Percentiles rank a stretch among this genome's conserved stretches.
Evolutionary conservation across 2,797 vertebrate genomes (phyloP).

Genomic region (Echiichthys vipera): DNA sequence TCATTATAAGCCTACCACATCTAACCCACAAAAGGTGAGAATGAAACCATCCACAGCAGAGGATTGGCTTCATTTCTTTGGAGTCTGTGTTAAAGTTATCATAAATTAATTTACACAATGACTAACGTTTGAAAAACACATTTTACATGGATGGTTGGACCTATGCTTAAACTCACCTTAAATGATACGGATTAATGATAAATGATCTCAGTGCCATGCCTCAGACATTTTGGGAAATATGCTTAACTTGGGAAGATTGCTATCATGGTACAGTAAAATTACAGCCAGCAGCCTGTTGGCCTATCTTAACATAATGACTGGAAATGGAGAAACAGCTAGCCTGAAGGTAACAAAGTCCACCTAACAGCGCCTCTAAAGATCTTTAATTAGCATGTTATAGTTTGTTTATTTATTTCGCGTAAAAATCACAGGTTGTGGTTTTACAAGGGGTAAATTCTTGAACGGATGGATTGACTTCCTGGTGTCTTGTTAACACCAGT

Average conservation of each 20-base stretch:
- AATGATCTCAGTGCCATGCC: background rate
- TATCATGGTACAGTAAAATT: background rate
- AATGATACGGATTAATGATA: background rate
- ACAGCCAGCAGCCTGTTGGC: background rate
- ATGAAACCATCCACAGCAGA: background rate
- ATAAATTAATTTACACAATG: background rate
- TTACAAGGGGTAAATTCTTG: background rate
- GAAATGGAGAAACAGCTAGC: slow-evolving; percentile 5
- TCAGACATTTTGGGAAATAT: slow-evolving; percentile 8
- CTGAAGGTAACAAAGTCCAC: background rate
- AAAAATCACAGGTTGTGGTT: background rate
- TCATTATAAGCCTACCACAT: slow-evolving; percentile 35
- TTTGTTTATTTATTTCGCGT: background rate
- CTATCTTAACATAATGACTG: slow-evolving; percentile 12
- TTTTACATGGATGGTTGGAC: background rate
- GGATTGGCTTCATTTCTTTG: background rate
- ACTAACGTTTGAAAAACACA: background rate
- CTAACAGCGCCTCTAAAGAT: background rate
- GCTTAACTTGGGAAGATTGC: slow-evolving; percentile 1
- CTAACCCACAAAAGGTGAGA: slow-evolving; percentile 31
- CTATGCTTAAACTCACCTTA: background rate
- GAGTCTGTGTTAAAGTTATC: background rate
- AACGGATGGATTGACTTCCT: background rate
- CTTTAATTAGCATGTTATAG: background rate
- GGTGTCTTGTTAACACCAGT: background rate